Conservation (phyloP, 2,113 vertebrate species). For the Coptodon bakossiorum region DNA sequence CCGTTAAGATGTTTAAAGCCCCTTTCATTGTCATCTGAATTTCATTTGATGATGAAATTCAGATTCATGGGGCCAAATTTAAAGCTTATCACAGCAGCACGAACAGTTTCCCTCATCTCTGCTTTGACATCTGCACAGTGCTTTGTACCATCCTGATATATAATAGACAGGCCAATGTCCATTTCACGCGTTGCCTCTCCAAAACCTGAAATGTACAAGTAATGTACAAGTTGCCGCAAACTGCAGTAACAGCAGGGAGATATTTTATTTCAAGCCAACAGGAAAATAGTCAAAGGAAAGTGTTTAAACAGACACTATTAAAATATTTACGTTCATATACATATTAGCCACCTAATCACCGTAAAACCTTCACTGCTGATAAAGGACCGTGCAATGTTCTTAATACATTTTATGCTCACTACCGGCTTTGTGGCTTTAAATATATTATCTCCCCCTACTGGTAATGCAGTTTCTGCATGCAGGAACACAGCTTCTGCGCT, state of each 20-base stretch:
- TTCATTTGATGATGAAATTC: neutral
- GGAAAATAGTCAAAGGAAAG: neutral
- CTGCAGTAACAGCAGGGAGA: neutral
- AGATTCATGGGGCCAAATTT: neutral
- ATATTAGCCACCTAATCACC: neutral
- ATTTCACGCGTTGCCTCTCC: rapidly evolving
- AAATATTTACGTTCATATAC: neutral
- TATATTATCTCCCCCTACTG: neutral
- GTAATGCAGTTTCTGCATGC: neutral
- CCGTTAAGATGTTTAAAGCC: neutral
- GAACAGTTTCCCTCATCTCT: neutral
- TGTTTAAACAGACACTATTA: neutral
- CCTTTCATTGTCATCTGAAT: neutral
- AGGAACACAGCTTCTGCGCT: neutral
- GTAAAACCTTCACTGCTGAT: neutral
- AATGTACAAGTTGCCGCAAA: rapidly evolving
- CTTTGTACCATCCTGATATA: neutral
- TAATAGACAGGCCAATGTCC: neutral
- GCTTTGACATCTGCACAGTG: neutral
- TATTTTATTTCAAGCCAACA: neutral
- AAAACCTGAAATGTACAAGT: neutral
- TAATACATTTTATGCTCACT: neutral
- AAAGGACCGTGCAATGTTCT: rapidly evolving
- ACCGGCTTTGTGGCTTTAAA: neutral
- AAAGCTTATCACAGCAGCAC: neutral